Evolutionary conservation across 1,140 invertebrate genomes (phyloP).

Genomic region (Linepithema humile): DNA sequence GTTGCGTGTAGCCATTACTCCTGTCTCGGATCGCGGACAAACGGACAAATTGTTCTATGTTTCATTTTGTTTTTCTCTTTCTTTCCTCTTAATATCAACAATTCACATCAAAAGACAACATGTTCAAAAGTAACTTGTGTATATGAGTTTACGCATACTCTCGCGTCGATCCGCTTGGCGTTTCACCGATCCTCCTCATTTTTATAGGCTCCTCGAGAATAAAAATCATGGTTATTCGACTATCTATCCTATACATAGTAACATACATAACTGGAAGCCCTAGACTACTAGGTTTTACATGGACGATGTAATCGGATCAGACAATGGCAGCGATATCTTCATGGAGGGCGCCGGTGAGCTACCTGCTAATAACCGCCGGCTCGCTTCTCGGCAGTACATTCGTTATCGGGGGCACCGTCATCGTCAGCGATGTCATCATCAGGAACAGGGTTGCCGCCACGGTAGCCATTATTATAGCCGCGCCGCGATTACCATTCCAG

Average conservation of each 20-base stretch:
- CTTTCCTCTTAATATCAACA: slow-evolving; percentile 69
- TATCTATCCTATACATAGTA: slow-evolving; percentile 84
- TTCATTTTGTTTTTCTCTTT: neutral
- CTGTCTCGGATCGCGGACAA: neutral
- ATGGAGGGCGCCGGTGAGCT: slow-evolving; percentile 47
- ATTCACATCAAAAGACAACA: slow-evolving; percentile 83
- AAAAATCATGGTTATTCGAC: slow-evolving; percentile 80
- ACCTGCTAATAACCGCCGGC: slow-evolving; percentile 45
- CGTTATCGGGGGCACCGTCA: slow-evolving; percentile 34
- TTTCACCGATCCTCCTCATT: neutral
- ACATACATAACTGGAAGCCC: slow-evolving; percentile 85
- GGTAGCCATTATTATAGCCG: slow-evolving; percentile 37
- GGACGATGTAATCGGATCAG: slow-evolving; percentile 82
- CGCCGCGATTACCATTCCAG: slow-evolving; percentile 60
- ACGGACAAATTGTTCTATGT: neutral
- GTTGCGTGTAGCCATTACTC: neutral
- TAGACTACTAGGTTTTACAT: slow-evolving; percentile 84
- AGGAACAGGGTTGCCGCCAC: slow-evolving; percentile 46
- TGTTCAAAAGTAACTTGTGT: slow-evolving; percentile 79
- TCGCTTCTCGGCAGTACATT: slow-evolving; percentile 23
- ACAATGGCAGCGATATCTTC: slow-evolving; percentile 57
- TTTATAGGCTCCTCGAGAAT: slow-evolving; percentile 71
- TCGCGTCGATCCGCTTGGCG: slow-evolving; percentile 19
- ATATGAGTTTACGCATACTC: neutral
- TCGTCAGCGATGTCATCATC: slow-evolving; percentile 50